A percentile compares a stretch with the other conserved stretches of the same genome.
Conservation (phyloP, 2,888 invertebrate genomes). For the Phasia obesa region DNA sequence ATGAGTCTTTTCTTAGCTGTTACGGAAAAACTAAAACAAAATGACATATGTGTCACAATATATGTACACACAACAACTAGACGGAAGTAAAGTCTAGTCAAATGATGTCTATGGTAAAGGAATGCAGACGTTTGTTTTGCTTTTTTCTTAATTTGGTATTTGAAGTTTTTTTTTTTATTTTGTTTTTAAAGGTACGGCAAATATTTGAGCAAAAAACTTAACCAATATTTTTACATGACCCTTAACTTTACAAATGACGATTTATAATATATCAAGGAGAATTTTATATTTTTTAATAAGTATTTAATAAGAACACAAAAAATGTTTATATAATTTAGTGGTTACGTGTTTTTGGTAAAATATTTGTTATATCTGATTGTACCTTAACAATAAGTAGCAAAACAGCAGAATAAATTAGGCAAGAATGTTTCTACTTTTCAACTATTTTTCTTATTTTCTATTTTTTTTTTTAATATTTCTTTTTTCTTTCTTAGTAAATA, state of each 20-base stretch:
- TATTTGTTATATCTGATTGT: too few relatives aligned
- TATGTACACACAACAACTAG: neutral
- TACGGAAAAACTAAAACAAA: constrained; percentile 20
- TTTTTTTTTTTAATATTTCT: neutral
- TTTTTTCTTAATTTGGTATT: neutral
- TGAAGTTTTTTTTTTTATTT: neutral
- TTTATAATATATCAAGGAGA: too few relatives aligned
- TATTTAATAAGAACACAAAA: too few relatives aligned
- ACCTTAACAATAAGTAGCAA: constrained; percentile 6
- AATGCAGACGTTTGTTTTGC: constrained; percentile 34
- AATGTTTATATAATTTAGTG: too few relatives aligned
- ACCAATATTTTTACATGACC: too few relatives aligned
- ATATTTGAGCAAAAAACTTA: too few relatives aligned
- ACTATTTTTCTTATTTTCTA: neutral
- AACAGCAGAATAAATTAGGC: neutral
- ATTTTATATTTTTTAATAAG: too few relatives aligned
- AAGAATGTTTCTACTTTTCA: too few relatives aligned
- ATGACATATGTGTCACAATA: constrained; percentile 24
- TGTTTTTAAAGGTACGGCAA: neutral
- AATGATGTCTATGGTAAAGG: constrained; percentile 13
- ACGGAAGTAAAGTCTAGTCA: constrained; percentile 30
- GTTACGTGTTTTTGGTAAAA: too few relatives aligned
- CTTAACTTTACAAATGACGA: too few relatives aligned
- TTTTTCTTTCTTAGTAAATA: neutral
- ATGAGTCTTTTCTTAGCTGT: constrained; percentile 25